A percentile compares a stretch with the other conserved stretches of the same genome.
Evolutionary conservation across 2,888 invertebrate species (phyloP).

Genomic region (Calliopum simillimum): DNA sequence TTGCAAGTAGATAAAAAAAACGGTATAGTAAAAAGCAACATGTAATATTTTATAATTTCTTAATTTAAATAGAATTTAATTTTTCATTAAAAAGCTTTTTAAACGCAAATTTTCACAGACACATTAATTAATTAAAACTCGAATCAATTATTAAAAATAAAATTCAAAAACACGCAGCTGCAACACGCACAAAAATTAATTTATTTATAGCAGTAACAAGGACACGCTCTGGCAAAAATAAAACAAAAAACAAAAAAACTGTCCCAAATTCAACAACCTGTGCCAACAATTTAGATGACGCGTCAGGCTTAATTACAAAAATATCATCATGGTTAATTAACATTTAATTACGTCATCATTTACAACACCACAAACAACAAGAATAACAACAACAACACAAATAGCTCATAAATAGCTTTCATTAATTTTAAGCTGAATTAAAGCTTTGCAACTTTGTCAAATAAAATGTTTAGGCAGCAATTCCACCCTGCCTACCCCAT

Average conservation of each 20-base stretch:
- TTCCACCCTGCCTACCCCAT: not conserved
- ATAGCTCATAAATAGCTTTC: no score
- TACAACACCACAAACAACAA: constrained; percentile 6
- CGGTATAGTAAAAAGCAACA: no score
- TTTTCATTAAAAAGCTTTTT: no score
- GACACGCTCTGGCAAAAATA: not conserved
- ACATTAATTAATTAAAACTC: constrained; percentile 4
- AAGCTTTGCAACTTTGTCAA: constrained; percentile 15
- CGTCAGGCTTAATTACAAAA: constrained; percentile 8
- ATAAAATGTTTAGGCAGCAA: not conserved
- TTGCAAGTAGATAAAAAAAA: no score
- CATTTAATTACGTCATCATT: constrained; percentile 29
- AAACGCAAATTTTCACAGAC: no score
- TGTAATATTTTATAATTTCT: no score
- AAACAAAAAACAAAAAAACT: no score
- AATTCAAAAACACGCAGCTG: constrained; percentile 16
- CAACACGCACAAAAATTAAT: constrained; percentile 21
- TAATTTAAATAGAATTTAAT: no score
- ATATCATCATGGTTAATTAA: constrained; percentile 25
- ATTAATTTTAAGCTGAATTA: not conserved
- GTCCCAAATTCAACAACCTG: no score
- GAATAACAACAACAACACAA: not conserved
- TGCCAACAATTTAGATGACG: not conserved
- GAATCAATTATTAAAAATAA: constrained; percentile 20
- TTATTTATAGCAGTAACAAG: not conserved